Evolutionary conservation across 1,140 invertebrate species (phyloP).

Genomic region (Cotesia chilonis): DNA sequence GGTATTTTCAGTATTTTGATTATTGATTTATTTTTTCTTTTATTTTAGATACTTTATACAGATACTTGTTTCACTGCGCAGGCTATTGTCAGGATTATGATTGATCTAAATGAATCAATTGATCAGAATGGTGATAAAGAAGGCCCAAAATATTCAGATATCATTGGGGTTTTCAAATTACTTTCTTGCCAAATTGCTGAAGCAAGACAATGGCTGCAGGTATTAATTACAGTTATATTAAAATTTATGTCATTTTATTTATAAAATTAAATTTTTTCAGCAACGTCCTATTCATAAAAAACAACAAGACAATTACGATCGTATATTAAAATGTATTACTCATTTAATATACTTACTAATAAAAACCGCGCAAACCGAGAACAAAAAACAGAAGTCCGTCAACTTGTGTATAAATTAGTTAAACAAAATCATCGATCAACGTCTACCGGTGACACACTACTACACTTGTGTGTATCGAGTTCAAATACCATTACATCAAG

Average conservation of each 20-base stretch:
- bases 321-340: constrained; percentile 80
- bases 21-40: constrained; percentile 30
- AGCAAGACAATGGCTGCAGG: constrained; percentile 70
- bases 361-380: constrained; percentile 69
- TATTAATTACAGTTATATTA: constrained; percentile 36
- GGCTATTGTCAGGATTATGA: constrained; percentile 79
- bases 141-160: constrained; percentile 76
- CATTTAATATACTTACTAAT: constrained; percentile 82
- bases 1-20: constrained; percentile 14
- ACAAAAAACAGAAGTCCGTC: constrained; percentile 59
- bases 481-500: constrained; percentile 82
- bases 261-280: constrained; percentile 47
- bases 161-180: constrained; percentile 75
- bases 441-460: constrained; percentile 78
- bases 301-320: constrained; percentile 85
- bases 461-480: constrained; percentile 83
- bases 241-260: constrained; percentile 13
- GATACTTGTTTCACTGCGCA: constrained; percentile 87
- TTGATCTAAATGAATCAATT: constrained; percentile 78
- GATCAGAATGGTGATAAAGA: constrained; percentile 63
- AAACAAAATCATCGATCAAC: constrained; percentile 74
- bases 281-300: constrained; percentile 77
- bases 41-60: constrained; percentile 66
- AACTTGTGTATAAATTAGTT: constrained; percentile 68
- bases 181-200: constrained; percentile 71